Conservation (phyloP, 2,113 vertebrate genomes). For the Pseudorasbora parva region DNA sequence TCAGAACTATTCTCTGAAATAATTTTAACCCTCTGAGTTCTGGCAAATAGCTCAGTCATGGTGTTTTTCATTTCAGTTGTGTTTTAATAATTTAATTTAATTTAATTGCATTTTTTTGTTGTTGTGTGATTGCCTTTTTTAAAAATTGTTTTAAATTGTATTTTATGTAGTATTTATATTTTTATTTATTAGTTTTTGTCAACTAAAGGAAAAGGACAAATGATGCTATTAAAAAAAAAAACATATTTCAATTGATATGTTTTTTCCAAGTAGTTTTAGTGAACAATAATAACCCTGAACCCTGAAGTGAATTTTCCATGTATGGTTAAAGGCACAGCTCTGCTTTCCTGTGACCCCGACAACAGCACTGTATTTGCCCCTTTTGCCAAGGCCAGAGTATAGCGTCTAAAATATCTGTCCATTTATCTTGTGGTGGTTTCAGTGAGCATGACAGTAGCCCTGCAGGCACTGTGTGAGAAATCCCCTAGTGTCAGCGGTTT, state of each 20-base stretch:
- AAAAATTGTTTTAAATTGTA: too few relatives aligned
- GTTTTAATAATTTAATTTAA: too few relatives aligned
- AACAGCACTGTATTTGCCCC: slow-evolving; percentile 53
- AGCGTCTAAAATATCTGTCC: slow-evolving; percentile 69
- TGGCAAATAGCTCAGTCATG: not conserved
- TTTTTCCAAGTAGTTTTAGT: not conserved
- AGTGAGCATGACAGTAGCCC: slow-evolving; percentile 65
- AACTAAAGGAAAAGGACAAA: too few relatives aligned
- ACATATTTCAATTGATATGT: not conserved
- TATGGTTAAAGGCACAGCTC: slow-evolving; percentile 59
- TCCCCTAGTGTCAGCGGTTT: slow-evolving; percentile 69
- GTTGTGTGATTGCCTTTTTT: too few relatives aligned
- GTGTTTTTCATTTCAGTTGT: not conserved
- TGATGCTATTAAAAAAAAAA: too few relatives aligned
- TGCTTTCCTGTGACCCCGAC: slow-evolving; percentile 36
- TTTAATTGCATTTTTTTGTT: too few relatives aligned
- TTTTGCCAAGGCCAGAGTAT: slow-evolving; percentile 50
- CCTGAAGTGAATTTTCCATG: slow-evolving; percentile 52
- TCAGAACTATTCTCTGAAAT: not conserved
- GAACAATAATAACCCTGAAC: not conserved
- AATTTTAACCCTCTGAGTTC: not conserved
- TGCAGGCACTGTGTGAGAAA: slow-evolving; percentile 36
- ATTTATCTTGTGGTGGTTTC: slow-evolving; percentile 71
- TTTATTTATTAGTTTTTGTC: too few relatives aligned
- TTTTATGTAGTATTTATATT: too few relatives aligned